Base-by-base conservation (phyloP, 2,888 invertebrate genomes). In the Labia minor region DNA sequence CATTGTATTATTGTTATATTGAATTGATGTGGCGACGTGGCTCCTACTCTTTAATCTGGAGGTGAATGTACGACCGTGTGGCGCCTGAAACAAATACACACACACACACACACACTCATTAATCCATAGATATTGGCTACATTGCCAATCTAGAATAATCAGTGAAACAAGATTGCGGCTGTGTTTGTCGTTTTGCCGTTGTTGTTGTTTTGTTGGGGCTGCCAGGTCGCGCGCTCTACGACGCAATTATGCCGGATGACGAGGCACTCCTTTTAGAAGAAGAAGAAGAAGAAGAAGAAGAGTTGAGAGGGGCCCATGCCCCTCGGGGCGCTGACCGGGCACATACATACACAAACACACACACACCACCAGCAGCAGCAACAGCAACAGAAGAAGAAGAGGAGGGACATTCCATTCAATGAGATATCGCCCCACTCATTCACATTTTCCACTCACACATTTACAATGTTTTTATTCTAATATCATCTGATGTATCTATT, bases 201-300 rank as follows among this genome's bases (percentile, higher is more conserved):
- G 49, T 49, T 49, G 49, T 49, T 49, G 49, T 49, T 49, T 49
- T 49, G 49, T n/a, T 11, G 49, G 14, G 49, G 49, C 49, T 49
- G 49, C 49, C 49, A 49, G 49, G 49, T 49, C 49, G 49, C 49
- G 49, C 49, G 49, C 49, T 49, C 49, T 49, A 49, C 6, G 49
- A 49, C 49, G 49, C 49, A 49, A 49, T 49, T 49, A 49, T 16
- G 16, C 49, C 49, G 49, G 49, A 49, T 49, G 49, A 49, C 49
- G 49, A 49, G 49, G 49, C 49, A 49, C 49, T 49, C 49, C 49
- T 49, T 49, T 49, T 49, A 49, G 49, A 49, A 49, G 49, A 49
- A 49, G 49, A 33, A 8, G 33, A 33, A 11, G 33, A 33, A 6
- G 6, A 33, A 11, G 6, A 6, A 33, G n/a, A n/a, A n/a, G n/a